Percentiles rank a stretch among this genome's conserved stretches.
phyloP scores from a whole-genome alignment of 2,113 vertebrate genomes.

The Neogale vison region DNA sequence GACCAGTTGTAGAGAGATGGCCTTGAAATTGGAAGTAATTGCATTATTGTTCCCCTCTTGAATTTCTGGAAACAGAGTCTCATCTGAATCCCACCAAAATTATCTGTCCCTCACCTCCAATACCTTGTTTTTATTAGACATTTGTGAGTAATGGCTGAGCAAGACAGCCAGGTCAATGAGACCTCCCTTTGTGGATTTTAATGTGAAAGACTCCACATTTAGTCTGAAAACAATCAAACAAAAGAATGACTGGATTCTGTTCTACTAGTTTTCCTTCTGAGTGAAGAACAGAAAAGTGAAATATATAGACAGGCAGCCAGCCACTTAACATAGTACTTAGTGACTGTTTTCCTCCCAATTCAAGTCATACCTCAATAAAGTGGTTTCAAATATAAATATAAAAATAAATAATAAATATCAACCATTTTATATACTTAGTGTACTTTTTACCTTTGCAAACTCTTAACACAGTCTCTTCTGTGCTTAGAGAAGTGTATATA shows the following conservation, averaged over 20 bases:
- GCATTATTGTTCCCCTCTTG: background rate
- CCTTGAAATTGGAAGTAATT: background rate
- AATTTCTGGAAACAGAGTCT: background rate
- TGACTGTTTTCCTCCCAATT: background rate
- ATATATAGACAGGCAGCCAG: background rate
- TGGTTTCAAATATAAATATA: background rate
- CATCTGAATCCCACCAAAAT: slow-evolving; percentile 34
- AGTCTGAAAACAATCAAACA: slow-evolving; percentile 17
- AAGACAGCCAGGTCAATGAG: background rate
- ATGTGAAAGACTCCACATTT: slow-evolving; percentile 12
- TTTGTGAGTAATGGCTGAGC: background rate
- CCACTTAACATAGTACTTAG: background rate
- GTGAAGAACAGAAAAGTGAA: background rate
- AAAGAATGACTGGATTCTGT: slow-evolving; percentile 41
- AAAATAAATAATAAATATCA: background rate
- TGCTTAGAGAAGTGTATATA: background rate
- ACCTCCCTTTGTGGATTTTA: background rate
- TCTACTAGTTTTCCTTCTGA: slow-evolving; percentile 12
- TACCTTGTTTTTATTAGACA: background rate
- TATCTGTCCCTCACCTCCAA: slow-evolving; percentile 2
- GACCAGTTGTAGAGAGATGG: background rate
- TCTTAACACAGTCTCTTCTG: background rate
- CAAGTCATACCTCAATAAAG: background rate
- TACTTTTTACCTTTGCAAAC: background rate
- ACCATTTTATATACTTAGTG: background rate